Percentiles rank a stretch among this genome's conserved stretches.
These are phyloP conservation scores for Papilio protenor DNA, from an alignment of 2,888 invertebrate genomes.

Conservation along the genomic window DNA sequence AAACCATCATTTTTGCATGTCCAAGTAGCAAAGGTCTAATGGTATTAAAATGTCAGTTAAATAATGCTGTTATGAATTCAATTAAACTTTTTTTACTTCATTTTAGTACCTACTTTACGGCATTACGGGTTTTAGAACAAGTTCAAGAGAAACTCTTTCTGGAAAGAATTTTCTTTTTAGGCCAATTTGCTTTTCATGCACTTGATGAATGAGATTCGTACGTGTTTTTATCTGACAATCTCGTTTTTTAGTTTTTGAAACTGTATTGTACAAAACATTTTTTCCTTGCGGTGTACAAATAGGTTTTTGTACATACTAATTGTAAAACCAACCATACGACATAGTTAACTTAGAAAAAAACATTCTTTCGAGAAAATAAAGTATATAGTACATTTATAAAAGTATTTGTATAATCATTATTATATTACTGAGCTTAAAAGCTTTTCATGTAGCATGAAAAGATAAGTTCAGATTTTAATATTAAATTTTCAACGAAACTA, in stretches of 20 bases:
- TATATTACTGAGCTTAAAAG: background rate
- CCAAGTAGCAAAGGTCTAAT: background rate
- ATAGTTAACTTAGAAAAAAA: background rate
- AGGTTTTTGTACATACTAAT: background rate
- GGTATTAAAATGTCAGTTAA: constrained; percentile 34
- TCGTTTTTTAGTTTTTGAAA: constrained; percentile 8
- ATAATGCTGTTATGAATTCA: constrained; percentile 24
- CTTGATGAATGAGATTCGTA: constrained; percentile 36
- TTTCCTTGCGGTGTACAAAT: background rate
- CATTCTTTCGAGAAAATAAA: background rate
- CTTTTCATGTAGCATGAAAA: background rate
- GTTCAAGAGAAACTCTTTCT: constrained; percentile 31
- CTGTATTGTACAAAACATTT: background rate
- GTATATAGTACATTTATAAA: background rate
- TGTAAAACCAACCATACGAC: background rate
- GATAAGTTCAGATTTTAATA: constrained; percentile 7
- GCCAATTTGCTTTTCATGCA: constrained; percentile 37
- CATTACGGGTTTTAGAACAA: constrained; percentile 21
- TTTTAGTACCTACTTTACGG: constrained; percentile 26
- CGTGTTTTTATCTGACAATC: constrained; percentile 29
- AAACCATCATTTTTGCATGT: background rate
- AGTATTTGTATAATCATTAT: background rate
- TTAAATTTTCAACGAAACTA: background rate
- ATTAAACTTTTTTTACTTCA: constrained; percentile 22
- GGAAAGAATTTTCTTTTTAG: constrained; percentile 42